These are phyloP conservation scores for Drosophila truncata DNA, from an alignment of 1,140 invertebrate genomes.

Conservation along the genomic window DNA sequence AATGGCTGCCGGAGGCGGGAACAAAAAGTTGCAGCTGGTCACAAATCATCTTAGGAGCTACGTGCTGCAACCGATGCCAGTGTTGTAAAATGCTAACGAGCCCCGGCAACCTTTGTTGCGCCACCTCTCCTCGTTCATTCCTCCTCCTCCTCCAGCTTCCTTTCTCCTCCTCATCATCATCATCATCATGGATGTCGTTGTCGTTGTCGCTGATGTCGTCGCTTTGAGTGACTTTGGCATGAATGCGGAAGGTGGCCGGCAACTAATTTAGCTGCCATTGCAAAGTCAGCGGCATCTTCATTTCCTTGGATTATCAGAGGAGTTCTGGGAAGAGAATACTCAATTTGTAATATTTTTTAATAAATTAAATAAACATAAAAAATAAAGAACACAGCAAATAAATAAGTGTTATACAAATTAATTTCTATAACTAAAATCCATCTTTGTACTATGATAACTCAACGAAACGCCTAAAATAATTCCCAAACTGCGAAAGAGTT, in stretches of 20 bases:
- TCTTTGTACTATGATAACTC: too few relatives aligned
- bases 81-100: constrained; percentile 83
- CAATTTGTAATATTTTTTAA: too few relatives aligned
- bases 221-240: constrained; percentile 67
- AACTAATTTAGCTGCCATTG: constrained; percentile 76
- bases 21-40: constrained; percentile 79
- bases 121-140: background rate
- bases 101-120: constrained; percentile 73
- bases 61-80: constrained; percentile 69
- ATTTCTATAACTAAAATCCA: background rate
- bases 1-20: constrained; percentile 79
- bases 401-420: background rate
- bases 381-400: background rate
- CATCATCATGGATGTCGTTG: constrained; percentile 15
- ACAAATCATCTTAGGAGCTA: constrained; percentile 76
- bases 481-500: constrained; percentile 2
- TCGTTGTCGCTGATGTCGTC: constrained; percentile 50
- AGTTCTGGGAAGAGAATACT: constrained; percentile 21
- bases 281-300: constrained; percentile 61
- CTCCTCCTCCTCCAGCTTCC: background rate
- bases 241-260: constrained; percentile 65
- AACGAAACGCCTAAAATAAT: background rate
- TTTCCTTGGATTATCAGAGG: constrained; percentile 35
- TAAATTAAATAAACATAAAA: too few relatives aligned
- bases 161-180: background rate